Conservation (phyloP, 2,113 vertebrate genomes). For the Mixornis gularis region DNA sequence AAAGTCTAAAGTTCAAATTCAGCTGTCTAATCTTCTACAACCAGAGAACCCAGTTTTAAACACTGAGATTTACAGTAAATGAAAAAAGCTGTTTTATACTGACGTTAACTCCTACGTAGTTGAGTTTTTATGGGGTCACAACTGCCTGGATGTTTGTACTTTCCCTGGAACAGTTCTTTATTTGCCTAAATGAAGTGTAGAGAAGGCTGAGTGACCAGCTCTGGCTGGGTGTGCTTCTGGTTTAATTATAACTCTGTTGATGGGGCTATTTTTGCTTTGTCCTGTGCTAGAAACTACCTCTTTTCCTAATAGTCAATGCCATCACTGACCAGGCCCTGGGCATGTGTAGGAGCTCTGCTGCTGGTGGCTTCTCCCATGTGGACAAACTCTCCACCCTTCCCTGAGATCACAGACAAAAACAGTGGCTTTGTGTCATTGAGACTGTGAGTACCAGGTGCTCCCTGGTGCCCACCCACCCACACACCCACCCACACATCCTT, state of each 20-base stretch:
- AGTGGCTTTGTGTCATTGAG: not conserved
- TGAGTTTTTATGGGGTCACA: conserved; percentile 60
- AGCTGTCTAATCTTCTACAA: not conserved
- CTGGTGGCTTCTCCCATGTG: not conserved
- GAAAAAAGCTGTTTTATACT: conserved; percentile 56
- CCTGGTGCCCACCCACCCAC: not conserved
- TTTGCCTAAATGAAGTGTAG: conserved; percentile 50
- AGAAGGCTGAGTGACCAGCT: conserved; percentile 21
- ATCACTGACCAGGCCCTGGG: not conserved
- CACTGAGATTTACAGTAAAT: conserved; percentile 42
- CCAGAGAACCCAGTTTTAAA: not conserved
- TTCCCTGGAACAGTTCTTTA: conserved; percentile 45
- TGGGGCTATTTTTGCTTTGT: conserved; percentile 8
- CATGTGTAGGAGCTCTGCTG: not conserved
- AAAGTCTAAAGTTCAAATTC: conserved; percentile 16
- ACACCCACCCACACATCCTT: not conserved
- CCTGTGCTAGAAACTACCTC: not conserved
- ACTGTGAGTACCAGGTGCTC: not conserved
- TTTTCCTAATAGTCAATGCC: not conserved
- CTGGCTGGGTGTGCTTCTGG: conserved; percentile 19
- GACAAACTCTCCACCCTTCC: rapidly evolving
- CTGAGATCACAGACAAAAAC: not conserved
- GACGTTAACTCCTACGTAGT: conserved; percentile 57
- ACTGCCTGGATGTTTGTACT: conserved; percentile 39
- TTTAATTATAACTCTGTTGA: conserved; percentile 48